Evolutionary conservation across 2,888 invertebrate species (phyloP).

Genomic region (Thymelicus lineola): DNA sequence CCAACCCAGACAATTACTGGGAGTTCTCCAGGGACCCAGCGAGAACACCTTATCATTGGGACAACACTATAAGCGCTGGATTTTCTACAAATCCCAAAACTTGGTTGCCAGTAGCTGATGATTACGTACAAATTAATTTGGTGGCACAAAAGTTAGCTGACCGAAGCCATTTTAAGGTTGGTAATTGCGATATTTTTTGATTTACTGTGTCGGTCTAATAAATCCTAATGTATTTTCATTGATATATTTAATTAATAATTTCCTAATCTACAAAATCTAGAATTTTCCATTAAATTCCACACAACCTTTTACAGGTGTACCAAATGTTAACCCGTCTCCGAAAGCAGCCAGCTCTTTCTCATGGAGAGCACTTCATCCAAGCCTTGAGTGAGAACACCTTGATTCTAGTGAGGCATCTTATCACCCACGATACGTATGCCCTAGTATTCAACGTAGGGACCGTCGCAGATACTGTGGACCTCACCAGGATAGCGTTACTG

Average conservation of each 20-base stretch:
- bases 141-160: constrained; percentile 74
- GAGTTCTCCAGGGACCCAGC: constrained; percentile 85
- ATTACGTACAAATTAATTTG: constrained; percentile 86
- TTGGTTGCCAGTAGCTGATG: constrained; percentile 88
- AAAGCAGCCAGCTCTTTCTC: constrained; percentile 60
- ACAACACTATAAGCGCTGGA: constrained; percentile 82
- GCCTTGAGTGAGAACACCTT: constrained; percentile 59
- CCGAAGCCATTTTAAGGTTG: constrained; percentile 82
- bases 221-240: too few relatives aligned
- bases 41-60: constrained; percentile 89
- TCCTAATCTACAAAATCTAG: too few relatives aligned
- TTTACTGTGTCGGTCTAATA: too few relatives aligned
- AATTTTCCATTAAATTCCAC: too few relatives aligned
- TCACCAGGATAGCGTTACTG: constrained; percentile 54
- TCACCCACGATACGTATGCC: constrained; percentile 58
- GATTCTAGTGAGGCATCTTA: constrained; percentile 57
- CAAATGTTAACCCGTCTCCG: constrained; percentile 79
- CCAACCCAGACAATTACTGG: constrained; percentile 79
- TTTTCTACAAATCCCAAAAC: constrained; percentile 84
- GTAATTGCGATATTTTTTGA: background rate
- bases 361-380: constrained; percentile 54
- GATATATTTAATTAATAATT: too few relatives aligned
- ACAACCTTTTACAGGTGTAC: constrained; percentile 68
- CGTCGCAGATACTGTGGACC: constrained; percentile 63
- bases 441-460: constrained; percentile 83